phyloP scores from a whole-genome alignment of 2,888 invertebrate genomes.

The Pollenia angustigena region DNA sequence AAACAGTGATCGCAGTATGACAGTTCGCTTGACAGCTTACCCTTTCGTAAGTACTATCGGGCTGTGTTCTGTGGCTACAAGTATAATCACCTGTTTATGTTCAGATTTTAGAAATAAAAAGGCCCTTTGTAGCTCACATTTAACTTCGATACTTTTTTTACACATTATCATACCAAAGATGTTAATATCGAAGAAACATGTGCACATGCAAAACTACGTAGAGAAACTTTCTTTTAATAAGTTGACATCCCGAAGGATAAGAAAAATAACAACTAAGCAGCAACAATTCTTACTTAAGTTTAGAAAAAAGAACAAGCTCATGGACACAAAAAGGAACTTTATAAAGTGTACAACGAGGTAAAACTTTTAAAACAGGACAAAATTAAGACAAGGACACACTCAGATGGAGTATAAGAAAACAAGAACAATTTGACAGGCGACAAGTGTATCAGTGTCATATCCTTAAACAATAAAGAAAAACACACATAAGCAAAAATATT shows the following conservation, averaged over 20 bases:
- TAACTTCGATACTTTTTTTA: neutral
- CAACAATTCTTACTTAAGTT: neutral
- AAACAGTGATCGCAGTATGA: too few species aligned
- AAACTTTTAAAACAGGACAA: conserved; percentile 56
- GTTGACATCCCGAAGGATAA: conserved; percentile 69
- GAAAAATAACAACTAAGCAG: conserved; percentile 24
- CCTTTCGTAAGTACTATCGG: too few species aligned
- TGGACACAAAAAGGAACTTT: conserved; percentile 53
- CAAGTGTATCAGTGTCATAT: conserved; percentile 77
- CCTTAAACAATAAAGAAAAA: conserved; percentile 47
- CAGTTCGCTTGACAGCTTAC: too few species aligned
- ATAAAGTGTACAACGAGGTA: conserved; percentile 58
- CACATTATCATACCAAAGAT: conserved; percentile 35
- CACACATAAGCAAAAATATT: neutral
- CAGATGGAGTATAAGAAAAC: conserved; percentile 32
- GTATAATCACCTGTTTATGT: too few species aligned
- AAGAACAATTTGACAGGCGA: conserved; percentile 77
- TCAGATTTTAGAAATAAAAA: neutral
- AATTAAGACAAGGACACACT: conserved; percentile 52
- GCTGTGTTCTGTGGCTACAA: too few species aligned
- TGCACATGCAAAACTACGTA: conserved; percentile 42
- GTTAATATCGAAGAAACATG: conserved; percentile 49
- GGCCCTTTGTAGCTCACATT: neutral
- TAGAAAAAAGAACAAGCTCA: conserved; percentile 40
- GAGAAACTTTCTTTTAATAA: conserved; percentile 64